phyloP scores from a whole-genome alignment of 2,888 invertebrate genomes.

The Limnephilus lunatus region DNA sequence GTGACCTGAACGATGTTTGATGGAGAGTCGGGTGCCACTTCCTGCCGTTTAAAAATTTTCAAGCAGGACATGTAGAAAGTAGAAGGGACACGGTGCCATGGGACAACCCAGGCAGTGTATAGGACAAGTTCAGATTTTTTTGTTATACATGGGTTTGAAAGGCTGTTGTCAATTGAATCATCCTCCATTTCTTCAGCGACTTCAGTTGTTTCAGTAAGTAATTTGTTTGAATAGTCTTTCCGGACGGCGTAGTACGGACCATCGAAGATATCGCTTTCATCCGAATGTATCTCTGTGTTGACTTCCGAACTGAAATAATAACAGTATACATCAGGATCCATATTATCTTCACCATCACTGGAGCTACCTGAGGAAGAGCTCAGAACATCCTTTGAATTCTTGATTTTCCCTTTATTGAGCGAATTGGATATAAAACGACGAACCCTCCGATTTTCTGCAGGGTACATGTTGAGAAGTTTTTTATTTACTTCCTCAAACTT shows the following conservation, averaged over 20 bases:
- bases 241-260: constrained; percentile 58
- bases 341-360: too few species aligned
- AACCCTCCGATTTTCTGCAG: constrained; percentile 4
- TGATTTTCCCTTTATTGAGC: background rate
- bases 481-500: background rate
- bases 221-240: constrained; percentile 31
- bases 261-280: constrained; percentile 55
- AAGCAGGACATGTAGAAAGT: constrained; percentile 22
- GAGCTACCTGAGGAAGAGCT: constrained; percentile 3
- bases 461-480: constrained; percentile 18
- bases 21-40: background rate
- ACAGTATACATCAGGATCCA: constrained; percentile 48
- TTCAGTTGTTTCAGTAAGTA: background rate
- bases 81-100: constrained; percentile 38
- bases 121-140: background rate
- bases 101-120: constrained; percentile 40
- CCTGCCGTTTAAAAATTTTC: constrained; percentile 25
- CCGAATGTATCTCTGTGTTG: constrained; percentile 46
- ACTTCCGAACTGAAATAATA: constrained; percentile 49
- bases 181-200: background rate
- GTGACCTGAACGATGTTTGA: background rate
- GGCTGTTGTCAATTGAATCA: background rate
- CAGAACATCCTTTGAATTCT: background rate
- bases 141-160: background rate
- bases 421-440: background rate